These are phyloP conservation scores for Microdon myrmicae DNA, from an alignment of 2,888 invertebrate species.

Conservation along the genomic window DNA sequence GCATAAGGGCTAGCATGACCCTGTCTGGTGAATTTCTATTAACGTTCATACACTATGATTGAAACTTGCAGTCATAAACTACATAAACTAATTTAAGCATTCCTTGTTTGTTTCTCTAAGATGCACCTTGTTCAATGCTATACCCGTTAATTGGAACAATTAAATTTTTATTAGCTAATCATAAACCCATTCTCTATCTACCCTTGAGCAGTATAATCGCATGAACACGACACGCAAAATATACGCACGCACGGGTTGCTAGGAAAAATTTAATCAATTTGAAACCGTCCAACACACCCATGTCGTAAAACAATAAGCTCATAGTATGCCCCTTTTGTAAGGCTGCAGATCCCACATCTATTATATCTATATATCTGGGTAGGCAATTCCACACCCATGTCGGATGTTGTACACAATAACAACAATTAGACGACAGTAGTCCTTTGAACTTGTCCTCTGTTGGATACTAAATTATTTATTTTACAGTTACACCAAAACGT, in stretches of 20 bases:
- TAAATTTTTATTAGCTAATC: slow-evolving; percentile 32
- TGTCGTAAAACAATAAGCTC: slow-evolving; percentile 13
- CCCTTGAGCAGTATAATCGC: not conserved
- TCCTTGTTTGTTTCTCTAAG: too few species aligned
- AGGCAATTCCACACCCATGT: not conserved
- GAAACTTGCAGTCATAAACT: too few species aligned
- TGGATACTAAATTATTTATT: slow-evolving; percentile 45
- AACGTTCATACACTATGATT: too few species aligned
- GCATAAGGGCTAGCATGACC: too few species aligned
- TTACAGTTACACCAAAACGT: slow-evolving; percentile 80
- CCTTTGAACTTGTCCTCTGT: too few species aligned
- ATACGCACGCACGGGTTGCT: slow-evolving; percentile 2
- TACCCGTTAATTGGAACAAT: slow-evolving; percentile 20
- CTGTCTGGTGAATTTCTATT: too few species aligned
- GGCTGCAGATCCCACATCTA: too few species aligned
- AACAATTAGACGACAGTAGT: slow-evolving; percentile 26
- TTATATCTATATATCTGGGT: not conserved
- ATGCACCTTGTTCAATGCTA: slow-evolving; percentile 23
- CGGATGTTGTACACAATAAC: slow-evolving; percentile 4
- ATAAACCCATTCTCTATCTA: slow-evolving; percentile 19
- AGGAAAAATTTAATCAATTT: slow-evolving; percentile 33
- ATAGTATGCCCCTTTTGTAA: too few species aligned
- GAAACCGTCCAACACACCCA: slow-evolving; percentile 13
- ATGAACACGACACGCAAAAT: slow-evolving; percentile 2
- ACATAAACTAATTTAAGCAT: too few species aligned